These are phyloP conservation scores for Dasysyrphus albostriatus DNA, from an alignment of 2,888 invertebrate genomes.

Conservation along the genomic window DNA sequence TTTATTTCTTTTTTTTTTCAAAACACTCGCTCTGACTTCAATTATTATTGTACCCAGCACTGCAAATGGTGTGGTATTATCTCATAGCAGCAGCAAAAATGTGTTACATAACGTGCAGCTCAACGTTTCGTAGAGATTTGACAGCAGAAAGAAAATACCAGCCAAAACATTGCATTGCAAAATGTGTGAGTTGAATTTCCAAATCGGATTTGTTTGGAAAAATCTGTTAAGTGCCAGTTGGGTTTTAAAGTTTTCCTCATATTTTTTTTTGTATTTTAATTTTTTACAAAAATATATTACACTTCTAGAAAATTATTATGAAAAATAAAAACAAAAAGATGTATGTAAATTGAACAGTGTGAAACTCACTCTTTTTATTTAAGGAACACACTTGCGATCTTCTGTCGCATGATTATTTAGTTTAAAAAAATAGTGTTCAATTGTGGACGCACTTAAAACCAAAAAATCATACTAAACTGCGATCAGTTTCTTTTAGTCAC, in stretches of 20 bases:
- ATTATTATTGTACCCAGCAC: background rate
- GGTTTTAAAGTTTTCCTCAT: conserved; percentile 15
- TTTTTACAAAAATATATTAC: background rate
- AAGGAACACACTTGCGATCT: no score
- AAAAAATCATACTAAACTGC: no score
- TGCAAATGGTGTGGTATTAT: background rate
- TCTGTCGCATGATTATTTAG: no score
- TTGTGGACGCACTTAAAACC: no score
- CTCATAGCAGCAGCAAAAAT: conserved; percentile 13
- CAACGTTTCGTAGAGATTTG: conserved; percentile 36
- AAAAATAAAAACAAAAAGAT: background rate
- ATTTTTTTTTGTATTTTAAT: background rate
- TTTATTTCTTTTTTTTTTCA: conserved; percentile 3
- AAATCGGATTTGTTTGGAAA: conserved; percentile 39
- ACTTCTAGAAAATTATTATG: background rate
- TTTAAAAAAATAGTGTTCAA: no score
- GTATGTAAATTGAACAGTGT: no score
- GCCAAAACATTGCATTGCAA: conserved; percentile 53
- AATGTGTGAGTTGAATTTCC: conserved; percentile 65
- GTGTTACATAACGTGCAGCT: conserved; percentile 51
- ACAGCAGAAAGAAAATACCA: conserved; percentile 40
- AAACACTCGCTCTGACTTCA: conserved; percentile 16
- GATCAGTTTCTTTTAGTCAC: no score
- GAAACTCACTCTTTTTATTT: no score
- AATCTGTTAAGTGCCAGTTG: conserved; percentile 24